phyloP scores from a whole-genome alignment of 2,113 vertebrate species.

The Callaeas wilsoni region DNA sequence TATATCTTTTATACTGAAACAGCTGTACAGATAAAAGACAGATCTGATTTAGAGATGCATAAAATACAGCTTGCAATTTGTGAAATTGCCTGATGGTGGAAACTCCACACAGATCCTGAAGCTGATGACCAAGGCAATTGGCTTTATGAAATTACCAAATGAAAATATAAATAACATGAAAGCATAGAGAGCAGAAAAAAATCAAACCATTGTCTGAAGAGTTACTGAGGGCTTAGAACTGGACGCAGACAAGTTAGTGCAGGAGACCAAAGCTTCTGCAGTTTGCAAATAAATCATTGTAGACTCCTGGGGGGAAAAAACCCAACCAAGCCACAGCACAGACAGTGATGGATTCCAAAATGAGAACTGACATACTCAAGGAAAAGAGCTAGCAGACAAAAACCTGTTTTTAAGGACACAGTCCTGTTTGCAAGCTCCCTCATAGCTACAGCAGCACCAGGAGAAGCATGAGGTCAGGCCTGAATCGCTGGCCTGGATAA shows the following conservation, averaged over 20 bases:
- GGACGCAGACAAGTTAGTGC: not conserved
- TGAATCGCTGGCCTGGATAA: constrained; percentile 17
- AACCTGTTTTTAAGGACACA: not conserved
- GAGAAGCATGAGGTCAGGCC: not conserved
- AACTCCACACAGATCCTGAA: not conserved
- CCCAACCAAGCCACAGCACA: not conserved
- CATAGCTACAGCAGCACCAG: not conserved
- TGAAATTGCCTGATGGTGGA: not conserved
- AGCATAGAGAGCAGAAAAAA: not conserved
- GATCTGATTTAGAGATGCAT: not conserved
- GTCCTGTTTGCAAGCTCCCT: not conserved
- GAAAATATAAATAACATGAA: not conserved
- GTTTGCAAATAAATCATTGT: not conserved
- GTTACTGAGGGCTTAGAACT: not conserved
- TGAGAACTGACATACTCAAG: not conserved
- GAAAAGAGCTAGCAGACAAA: not conserved
- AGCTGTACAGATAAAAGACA: not conserved
- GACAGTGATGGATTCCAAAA: not conserved
- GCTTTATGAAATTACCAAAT: not conserved
- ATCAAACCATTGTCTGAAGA: constrained; percentile 5
- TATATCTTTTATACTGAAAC: not conserved
- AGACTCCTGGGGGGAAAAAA: not conserved
- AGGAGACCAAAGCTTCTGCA: not conserved
- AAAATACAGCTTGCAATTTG: not conserved
- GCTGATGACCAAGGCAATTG: not conserved